Evolutionary conservation across 2,888 invertebrate genomes (phyloP), one percentile per base, ranked within the genome.

Genomic region (Pseudococcus viburni): DNA sequence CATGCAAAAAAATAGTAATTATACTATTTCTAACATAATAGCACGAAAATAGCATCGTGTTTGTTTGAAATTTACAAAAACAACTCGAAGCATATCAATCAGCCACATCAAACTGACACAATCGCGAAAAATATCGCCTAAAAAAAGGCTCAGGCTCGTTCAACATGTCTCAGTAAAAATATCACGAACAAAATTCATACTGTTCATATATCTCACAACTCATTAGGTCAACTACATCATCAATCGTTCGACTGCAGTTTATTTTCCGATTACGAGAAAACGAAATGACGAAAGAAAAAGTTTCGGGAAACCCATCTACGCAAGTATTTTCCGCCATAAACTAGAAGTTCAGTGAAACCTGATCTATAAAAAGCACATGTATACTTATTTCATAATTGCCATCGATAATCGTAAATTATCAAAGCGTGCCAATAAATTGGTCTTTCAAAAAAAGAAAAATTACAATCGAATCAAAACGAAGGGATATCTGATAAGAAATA

Each of bases 221-320:
- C 68, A 68, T 68, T 68, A 68, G 26, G 22, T 68, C 9, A 68
- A 68, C 22, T 68, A 68, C 68, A 64, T 64, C 19, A 64, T 68
- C 68, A 26, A 26, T 22, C 68, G 68, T 22, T n/a, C 55, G 5
- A 55, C 68, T 68, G 26, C 68, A 68, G 22, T 68, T 68, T 6
- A 68, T 68, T 68, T 68, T 12, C 68, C 68, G 68, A 19, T 68
- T 26, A 26, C 26, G 12, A 26, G 15, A 68, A 26, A 26, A 68
- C 11, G 7, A 26, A 26, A 15, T 26, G 26, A 68, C 22, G 68
- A 26, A 68, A 12, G 68, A 9, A 68, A 68, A 68, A 2, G 68
- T 68, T 11, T 68, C 5, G 68, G 68, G 26, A 68, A 68, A 68
- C 22, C 68, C 64, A 15, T 15, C 68, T 19, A 68, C 4, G 7